A percentile compares a stretch with the other conserved stretches of the same genome.
Conservation (phyloP, 2,113 vertebrate genomes). For the Fukomys damarensis region DNA sequence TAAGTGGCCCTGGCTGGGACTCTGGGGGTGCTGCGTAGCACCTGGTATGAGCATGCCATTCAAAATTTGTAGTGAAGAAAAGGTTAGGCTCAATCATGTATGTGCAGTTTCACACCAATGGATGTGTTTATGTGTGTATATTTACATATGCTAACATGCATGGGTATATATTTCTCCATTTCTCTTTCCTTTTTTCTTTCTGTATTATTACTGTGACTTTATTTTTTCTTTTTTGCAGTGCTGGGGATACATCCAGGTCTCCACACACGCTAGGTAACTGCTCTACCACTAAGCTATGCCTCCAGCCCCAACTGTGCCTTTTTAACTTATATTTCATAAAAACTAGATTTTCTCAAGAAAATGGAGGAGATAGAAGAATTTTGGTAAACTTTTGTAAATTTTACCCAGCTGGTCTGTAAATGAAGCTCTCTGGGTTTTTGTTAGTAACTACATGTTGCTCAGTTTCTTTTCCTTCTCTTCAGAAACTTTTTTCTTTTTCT, state of each 20-base stretch:
- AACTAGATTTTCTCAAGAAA: constrained; percentile 12
- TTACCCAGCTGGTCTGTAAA: not conserved
- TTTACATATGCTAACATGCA: not conserved
- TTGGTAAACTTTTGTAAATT: not conserved
- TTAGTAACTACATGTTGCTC: not conserved
- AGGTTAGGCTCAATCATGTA: not conserved
- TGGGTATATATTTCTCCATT: no score
- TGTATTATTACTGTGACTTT: not conserved
- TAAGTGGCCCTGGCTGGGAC: not conserved
- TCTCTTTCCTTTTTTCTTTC: not conserved
- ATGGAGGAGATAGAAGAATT: not conserved
- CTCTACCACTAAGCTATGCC: not conserved
- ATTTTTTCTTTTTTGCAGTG: not conserved
- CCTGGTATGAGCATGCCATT: constrained; percentile 1
- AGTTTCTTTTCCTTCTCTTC: not conserved
- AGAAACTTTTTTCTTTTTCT: no score
- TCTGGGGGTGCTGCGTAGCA: not conserved
- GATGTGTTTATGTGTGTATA: not conserved
- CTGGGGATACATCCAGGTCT: no score
- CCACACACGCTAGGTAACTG: not conserved
- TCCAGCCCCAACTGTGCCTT: not conserved
- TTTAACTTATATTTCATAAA: not conserved
- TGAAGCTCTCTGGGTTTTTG: not conserved
- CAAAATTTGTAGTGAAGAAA: not conserved
- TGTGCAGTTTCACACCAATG: not conserved